A percentile compares a stretch with the other conserved stretches of the same genome.
These are phyloP conservation scores for Silurus lanzhouensis DNA, from an alignment of 2,797 vertebrate species.

Conservation along the genomic window DNA sequence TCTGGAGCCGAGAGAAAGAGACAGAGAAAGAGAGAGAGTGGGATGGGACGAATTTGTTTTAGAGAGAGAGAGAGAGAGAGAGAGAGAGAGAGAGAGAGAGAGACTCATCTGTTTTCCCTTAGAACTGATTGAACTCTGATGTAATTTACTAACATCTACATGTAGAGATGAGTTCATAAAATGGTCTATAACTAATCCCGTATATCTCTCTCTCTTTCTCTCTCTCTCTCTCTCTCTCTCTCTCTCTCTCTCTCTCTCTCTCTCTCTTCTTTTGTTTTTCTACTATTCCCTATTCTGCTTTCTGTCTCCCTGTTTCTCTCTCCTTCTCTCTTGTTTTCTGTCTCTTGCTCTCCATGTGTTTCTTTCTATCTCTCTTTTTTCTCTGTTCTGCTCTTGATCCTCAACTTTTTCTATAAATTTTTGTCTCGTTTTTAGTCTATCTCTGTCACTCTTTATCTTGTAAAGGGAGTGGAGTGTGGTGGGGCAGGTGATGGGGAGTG, in stretches of 20 bases:
- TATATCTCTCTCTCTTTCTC: not conserved
- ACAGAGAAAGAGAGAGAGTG: not conserved
- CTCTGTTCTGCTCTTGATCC: too few relatives aligned
- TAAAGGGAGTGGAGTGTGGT: too few relatives aligned
- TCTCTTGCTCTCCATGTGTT: not conserved
- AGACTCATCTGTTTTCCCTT: not conserved
- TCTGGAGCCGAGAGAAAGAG: too few relatives aligned
- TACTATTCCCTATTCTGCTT: conserved; percentile 22
- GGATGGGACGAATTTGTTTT: not conserved
- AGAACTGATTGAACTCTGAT: conserved; percentile 10
- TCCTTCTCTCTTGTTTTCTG: conserved; percentile 47
- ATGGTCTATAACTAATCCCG: not conserved
- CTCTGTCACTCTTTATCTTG: too few relatives aligned
- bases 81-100: not conserved
- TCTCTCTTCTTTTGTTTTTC: not conserved
- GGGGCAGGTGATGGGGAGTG: too few relatives aligned
- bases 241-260: not conserved
- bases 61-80: not conserved
- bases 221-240: conserved; percentile 4
- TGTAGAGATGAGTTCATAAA: not conserved
- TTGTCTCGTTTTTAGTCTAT: too few relatives aligned
- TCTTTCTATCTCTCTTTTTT: too few relatives aligned
- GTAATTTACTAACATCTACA: conserved; percentile 28
- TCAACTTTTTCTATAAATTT: too few relatives aligned
- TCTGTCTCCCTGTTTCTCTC: conserved; percentile 59